These are phyloP conservation scores for Polyommatus icarus DNA, from an alignment of 2,888 invertebrate genomes.

Conservation along the genomic window DNA sequence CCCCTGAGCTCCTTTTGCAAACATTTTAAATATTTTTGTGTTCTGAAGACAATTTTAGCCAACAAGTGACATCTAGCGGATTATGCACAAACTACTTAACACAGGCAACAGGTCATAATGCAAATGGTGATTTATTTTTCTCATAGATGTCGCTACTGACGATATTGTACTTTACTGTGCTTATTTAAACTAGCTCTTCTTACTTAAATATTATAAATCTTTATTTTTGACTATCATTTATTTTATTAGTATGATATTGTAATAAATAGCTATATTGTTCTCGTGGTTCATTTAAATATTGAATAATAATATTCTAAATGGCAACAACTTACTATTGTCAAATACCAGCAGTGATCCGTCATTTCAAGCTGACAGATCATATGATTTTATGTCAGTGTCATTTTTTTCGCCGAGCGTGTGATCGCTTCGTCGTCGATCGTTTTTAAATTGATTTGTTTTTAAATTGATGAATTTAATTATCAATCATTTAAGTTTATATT, in stretches of 20 bases:
- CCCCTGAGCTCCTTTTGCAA: no score
- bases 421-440: slow-evolving; percentile 41
- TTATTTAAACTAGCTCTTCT: no score
- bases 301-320: background rate
- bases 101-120: slow-evolving; percentile 25
- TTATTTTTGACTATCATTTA: no score
- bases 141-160: background rate
- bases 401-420: slow-evolving; percentile 40
- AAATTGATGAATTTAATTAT: slow-evolving; percentile 18
- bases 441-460: slow-evolving; percentile 32
- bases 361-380: slow-evolving; percentile 17
- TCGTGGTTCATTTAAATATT: background rate
- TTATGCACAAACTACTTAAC: background rate
- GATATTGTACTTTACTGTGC: background rate
- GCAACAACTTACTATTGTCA: background rate
- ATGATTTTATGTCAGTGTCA: slow-evolving; percentile 44
- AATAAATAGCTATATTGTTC: background rate
- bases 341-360: background rate
- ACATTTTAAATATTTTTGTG: no score
- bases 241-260: background rate
- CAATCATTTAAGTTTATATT: background rate
- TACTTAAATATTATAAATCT: no score
- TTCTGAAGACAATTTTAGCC: background rate
- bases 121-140: slow-evolving; percentile 31
- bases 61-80: background rate